Evolutionary conservation across 2,888 invertebrate genomes (phyloP), one percentile per base, ranked within the genome.

Genomic region (Acanthosepion esculentum): DNA sequence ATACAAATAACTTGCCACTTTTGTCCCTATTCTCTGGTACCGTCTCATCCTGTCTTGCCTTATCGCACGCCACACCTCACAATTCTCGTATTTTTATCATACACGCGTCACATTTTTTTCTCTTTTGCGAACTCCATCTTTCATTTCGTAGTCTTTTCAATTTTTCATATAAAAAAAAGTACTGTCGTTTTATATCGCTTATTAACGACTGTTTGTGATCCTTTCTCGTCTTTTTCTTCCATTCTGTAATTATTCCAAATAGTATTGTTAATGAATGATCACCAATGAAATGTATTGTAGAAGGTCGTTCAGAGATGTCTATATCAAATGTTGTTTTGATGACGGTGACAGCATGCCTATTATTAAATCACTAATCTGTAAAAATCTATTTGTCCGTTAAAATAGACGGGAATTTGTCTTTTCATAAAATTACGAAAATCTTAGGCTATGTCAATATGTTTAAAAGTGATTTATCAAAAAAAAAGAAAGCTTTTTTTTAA

Each of bases 291-390:
- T n/a, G 10, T 59, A n/a, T 78, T 29, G n/a, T 78, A 78, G n/a
- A 78, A 78, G 78, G 78, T 78, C 78, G 78, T n/a, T 78, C 29
- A 78, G n/a, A n/a, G n/a, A 78, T 78, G 78, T 78, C 78, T 78
- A n/a, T n/a, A 78, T 78, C 78, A 78, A n/a, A 78, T n/a, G 78
- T 78, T 78, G 78, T 78, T 78, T 78, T 78, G 78, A 78, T 78
- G 41, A 41, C 41, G 41, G 41, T 41, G 41, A 41, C n/a, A 3
- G 6, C 59, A 20, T 59, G 23, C 1, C 12, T 78, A 29, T 10
- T 29, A 10, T n/a, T n/a, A 59, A 59, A 23, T 59, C 23, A 6
- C 20, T 59, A 59, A 23, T 59, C 59, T 23, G 59, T 59, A 23
- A 59, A 59, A 59, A 20, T 23, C 3, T 59, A 1, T 20, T 59